phyloP scores from a whole-genome alignment of 1,140 invertebrate species.

The Trypoxylus dichotomus region DNA sequence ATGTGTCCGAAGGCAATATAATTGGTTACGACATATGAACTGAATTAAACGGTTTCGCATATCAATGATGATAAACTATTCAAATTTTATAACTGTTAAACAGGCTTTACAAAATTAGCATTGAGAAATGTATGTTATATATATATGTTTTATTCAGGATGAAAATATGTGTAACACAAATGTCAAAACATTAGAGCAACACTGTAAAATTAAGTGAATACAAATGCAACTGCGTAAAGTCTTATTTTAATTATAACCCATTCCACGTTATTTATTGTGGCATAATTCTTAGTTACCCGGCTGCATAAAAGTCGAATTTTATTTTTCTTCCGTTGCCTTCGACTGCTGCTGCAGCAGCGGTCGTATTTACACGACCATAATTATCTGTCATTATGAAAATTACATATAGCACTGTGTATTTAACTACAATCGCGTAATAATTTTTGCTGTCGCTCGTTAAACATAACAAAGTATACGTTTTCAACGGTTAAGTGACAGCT shows the following conservation, averaged over 20 bases:
- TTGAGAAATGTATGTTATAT: background rate
- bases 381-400: background rate
- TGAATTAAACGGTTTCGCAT: too few relatives aligned
- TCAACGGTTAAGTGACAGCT: background rate
- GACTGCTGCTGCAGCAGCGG: background rate
- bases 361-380: background rate
- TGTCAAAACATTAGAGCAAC: background rate
- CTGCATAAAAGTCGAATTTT: background rate
- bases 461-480: background rate
- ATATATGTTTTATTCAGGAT: background rate
- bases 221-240: background rate
- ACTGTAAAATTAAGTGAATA: background rate
- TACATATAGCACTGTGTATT: background rate
- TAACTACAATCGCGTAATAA: background rate
- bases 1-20: too few relatives aligned
- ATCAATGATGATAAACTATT: too few relatives aligned
- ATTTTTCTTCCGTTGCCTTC: background rate
- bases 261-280: background rate
- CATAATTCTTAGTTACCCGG: background rate
- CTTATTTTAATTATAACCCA: background rate
- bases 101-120: too few relatives aligned
- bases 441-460: background rate
- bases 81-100: too few relatives aligned
- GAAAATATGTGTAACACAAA: background rate
- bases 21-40: too few relatives aligned